Percentiles rank a stretch among this genome's conserved stretches.
These are phyloP conservation scores for Fulmarus glacialis DNA, from an alignment of 2,113 vertebrate genomes.

Conservation along the genomic window DNA sequence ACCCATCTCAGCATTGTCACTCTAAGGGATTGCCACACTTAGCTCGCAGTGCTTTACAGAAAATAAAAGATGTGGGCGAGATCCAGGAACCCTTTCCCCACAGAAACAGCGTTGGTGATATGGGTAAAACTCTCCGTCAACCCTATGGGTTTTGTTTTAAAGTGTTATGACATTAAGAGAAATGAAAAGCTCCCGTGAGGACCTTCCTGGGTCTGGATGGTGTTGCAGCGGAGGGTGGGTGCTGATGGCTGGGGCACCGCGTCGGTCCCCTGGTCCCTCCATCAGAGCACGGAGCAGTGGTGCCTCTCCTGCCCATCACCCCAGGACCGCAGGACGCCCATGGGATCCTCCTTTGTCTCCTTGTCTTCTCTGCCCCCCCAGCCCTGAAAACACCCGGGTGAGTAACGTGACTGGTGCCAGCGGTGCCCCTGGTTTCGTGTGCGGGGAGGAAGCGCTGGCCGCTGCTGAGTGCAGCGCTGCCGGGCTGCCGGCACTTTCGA, in stretches of 20 bases:
- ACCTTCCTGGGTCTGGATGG: neutral
- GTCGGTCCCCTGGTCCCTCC: neutral
- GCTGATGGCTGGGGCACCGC: rapidly evolving
- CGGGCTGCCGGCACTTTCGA: neutral
- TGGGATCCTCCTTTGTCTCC: neutral
- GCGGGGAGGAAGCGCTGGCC: neutral
- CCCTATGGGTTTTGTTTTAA: neutral
- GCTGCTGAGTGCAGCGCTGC: neutral
- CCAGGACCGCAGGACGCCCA: neutral
- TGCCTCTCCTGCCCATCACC: neutral
- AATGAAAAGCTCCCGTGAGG: neutral
- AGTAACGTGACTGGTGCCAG: neutral
- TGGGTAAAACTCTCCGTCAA: neutral
- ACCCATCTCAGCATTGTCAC: neutral
- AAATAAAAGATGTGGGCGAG: neutral
- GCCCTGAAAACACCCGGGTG: neutral
- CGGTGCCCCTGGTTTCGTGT: neutral
- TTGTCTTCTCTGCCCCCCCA: neutral
- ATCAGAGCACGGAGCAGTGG: rapidly evolving
- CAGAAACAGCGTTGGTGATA: neutral
- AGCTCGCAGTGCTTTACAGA: neutral
- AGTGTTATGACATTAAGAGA: rapidly evolving
- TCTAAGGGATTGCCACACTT: neutral
- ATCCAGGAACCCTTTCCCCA: neutral
- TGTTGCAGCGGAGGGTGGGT: neutral